Conservation (phyloP, 2,113 vertebrate species). For the Gasterosteus nipponicus region DNA sequence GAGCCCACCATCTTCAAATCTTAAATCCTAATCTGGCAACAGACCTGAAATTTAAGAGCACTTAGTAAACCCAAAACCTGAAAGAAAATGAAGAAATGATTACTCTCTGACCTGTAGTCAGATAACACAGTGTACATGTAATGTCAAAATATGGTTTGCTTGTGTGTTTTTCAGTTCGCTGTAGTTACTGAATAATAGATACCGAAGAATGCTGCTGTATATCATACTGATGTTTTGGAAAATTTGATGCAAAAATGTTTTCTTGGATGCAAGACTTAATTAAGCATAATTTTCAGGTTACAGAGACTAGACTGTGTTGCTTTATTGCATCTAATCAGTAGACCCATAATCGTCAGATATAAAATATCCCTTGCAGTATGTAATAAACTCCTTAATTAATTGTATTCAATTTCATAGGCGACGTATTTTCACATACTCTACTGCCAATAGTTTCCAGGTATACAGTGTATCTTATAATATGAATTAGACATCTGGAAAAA, state of each 20-base stretch:
- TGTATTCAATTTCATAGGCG: no score
- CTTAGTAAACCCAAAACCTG: not conserved
- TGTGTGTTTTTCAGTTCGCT: not conserved
- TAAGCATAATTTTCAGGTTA: not conserved
- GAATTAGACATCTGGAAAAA: not conserved
- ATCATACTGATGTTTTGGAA: not conserved
- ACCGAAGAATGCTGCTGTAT: not conserved
- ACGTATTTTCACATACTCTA: not conserved
- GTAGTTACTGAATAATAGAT: not conserved
- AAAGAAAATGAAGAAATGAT: not conserved
- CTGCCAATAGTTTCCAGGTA: not conserved
- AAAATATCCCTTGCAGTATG: not conserved
- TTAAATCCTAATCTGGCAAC: not conserved
- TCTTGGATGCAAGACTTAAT: not conserved
- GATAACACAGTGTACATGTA: not conserved
- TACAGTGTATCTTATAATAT: not conserved
- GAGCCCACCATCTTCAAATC: not conserved
- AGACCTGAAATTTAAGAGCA: not conserved
- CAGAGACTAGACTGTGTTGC: not conserved
- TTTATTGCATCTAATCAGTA: not conserved
- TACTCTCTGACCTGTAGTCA: not conserved
- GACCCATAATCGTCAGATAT: not conserved
- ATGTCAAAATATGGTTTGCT: not conserved
- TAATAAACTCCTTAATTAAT: not conserved
- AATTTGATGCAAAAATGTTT: not conserved